Conservation (phyloP, 2,888 invertebrate species). For the Stenoptilia bipunctidactyla region DNA sequence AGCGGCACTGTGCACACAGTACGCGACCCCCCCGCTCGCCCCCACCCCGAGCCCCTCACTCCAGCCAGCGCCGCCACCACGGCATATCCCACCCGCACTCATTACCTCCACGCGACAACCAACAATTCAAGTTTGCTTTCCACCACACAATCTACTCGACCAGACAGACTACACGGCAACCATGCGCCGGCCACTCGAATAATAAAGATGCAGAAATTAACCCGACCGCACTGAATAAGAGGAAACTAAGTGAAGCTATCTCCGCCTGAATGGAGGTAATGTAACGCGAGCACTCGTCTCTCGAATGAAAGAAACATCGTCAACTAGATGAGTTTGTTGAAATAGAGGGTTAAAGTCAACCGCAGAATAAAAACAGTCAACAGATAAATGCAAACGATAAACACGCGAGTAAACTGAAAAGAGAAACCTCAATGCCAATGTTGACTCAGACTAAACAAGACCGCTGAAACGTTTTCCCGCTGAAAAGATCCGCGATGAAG, state of each 20-base stretch:
- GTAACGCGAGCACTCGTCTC: constrained; percentile 57
- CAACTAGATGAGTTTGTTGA: constrained; percentile 51
- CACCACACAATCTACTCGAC: constrained; percentile 60
- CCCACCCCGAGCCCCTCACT: constrained; percentile 33
- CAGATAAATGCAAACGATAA: constrained; percentile 70
- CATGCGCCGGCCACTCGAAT: constrained; percentile 64
- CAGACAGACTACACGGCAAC: constrained; percentile 55
- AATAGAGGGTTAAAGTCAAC: constrained; percentile 68
- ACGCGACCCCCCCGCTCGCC: constrained; percentile 33
- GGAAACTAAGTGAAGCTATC: constrained; percentile 71
- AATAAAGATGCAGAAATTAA: constrained; percentile 71
- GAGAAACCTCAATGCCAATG: constrained; percentile 45
- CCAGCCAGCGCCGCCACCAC: constrained; percentile 45
- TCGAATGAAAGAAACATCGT: constrained; percentile 64
- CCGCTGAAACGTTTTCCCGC: constrained; percentile 18
- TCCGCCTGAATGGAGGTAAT: constrained; percentile 64
- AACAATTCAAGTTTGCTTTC: constrained; percentile 71
- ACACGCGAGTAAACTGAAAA: constrained; percentile 58
- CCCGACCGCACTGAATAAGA: constrained; percentile 60
- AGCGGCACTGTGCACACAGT: constrained; percentile 68
- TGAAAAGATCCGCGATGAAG: not conserved
- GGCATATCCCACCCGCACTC: constrained; percentile 64
- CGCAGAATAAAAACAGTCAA: constrained; percentile 69
- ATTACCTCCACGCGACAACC: constrained; percentile 65
- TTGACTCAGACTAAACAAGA: constrained; percentile 33